These are phyloP conservation scores for Lycocerus yunnanus DNA, from an alignment of 2,888 invertebrate species.

Conservation along the genomic window DNA sequence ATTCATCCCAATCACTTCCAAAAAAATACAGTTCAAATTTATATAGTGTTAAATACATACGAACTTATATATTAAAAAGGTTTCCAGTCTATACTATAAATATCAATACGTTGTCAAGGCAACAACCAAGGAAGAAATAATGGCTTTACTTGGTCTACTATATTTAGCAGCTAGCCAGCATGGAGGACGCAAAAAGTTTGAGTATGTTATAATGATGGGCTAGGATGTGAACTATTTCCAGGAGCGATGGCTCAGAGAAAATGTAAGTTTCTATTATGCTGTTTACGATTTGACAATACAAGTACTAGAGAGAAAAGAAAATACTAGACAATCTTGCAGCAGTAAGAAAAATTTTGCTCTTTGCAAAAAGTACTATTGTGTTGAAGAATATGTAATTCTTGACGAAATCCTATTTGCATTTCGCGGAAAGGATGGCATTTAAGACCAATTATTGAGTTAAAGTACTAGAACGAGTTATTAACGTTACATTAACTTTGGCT, in stretches of 20 bases:
- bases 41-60: no score
- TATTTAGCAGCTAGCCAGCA: slow-evolving; percentile 33
- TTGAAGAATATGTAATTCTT: slow-evolving; percentile 21
- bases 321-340: slow-evolving; percentile 22
- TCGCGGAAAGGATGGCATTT: slow-evolving; percentile 11
- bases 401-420: slow-evolving; percentile 27
- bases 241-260: slow-evolving; percentile 34
- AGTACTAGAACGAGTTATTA: no score
- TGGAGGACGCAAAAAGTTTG: not conserved
- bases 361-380: slow-evolving; percentile 28
- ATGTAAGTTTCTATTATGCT: slow-evolving; percentile 19
- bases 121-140: slow-evolving; percentile 34
- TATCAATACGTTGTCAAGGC: slow-evolving; percentile 18
- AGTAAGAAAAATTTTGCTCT: slow-evolving; percentile 34
- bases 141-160: slow-evolving; percentile 38
- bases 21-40: no score
- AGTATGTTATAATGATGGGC: no score
- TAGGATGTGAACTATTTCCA: no score
- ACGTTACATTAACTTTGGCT: no score
- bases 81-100: slow-evolving; percentile 13
- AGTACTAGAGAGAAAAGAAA: slow-evolving; percentile 15
- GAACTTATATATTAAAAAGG: slow-evolving; percentile 27
- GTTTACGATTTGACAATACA: slow-evolving; percentile 34
- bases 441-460: no score
- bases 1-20: no score